phyloP scores from a whole-genome alignment of 2,797 vertebrate species.

The Jordanella pulchra region DNA sequence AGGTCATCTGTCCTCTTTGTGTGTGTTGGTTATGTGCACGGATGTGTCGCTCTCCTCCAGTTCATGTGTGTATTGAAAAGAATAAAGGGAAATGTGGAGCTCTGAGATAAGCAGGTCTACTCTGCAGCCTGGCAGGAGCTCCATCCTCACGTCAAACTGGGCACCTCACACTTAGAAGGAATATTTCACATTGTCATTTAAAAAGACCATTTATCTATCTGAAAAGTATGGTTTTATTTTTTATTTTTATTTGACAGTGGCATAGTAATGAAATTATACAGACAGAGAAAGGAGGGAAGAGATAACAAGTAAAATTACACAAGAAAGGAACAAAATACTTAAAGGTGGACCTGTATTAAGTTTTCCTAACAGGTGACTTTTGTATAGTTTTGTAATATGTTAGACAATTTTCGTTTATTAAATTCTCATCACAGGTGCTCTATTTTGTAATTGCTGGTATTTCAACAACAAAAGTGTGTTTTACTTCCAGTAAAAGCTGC shows the following conservation, averaged over 20 bases:
- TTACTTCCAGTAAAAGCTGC: background rate
- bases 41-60: conserved; percentile 34
- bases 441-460: background rate
- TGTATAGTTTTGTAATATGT: background rate
- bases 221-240: background rate
- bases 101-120: conserved; percentile 60
- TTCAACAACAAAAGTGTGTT: background rate
- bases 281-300: background rate
- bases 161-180: conserved; percentile 25
- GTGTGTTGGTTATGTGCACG: conserved; percentile 22
- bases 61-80: conserved; percentile 20
- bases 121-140: conserved; percentile 46
- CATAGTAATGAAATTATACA: background rate
- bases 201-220: conserved; percentile 8
- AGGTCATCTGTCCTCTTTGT: conserved; percentile 44
- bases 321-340: background rate
- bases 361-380: too few relatives aligned
- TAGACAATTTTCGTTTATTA: background rate
- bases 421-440: background rate
- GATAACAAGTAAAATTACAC: background rate
- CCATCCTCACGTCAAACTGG: conserved; percentile 37
- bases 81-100: conserved; percentile 65
- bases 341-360: background rate
- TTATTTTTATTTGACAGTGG: background rate
- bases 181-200: conserved; percentile 32